Percentiles rank a stretch among this genome's conserved stretches.
phyloP scores from a whole-genome alignment of 2,797 vertebrate species.

The Australoheros facetus region DNA sequence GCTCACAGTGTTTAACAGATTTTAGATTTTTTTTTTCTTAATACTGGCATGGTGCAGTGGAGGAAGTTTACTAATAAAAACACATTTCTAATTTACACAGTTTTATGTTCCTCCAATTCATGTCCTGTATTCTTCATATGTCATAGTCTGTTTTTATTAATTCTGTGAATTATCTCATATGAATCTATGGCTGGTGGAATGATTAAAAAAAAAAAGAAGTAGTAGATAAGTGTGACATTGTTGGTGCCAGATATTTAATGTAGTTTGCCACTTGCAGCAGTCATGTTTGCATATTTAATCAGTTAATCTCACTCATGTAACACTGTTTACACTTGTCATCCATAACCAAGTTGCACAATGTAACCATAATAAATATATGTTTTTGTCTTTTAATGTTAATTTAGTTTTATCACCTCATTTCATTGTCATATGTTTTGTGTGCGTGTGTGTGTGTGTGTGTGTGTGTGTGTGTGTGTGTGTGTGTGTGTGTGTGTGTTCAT shows the following conservation, averaged over 20 bases:
- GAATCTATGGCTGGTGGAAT: background rate
- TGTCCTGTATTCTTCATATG: background rate
- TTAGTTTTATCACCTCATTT: conserved; percentile 13
- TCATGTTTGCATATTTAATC: conserved; percentile 10
- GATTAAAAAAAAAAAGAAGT: background rate
- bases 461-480: background rate
- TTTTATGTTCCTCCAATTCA: background rate
- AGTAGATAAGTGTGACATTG: conserved; percentile 17
- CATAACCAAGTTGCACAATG: conserved; percentile 24
- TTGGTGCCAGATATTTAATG: conserved; percentile 32
- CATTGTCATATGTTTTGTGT: conserved; percentile 30
- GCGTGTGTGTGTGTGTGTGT: background rate
- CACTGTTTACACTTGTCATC: conserved; percentile 32
- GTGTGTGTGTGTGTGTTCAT: conserved; percentile 18
- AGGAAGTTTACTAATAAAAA: background rate
- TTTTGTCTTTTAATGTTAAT: conserved; percentile 27
- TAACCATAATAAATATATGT: conserved; percentile 13
- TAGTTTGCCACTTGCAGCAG: conserved; percentile 17
- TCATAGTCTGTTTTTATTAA: conserved; percentile 6
- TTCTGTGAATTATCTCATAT: background rate
- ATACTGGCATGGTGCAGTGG: background rate
- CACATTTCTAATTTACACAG: background rate
- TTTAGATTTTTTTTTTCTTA: conserved; percentile 8
- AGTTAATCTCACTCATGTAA: conserved; percentile 17
- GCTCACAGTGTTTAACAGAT: conserved; percentile 7